phyloP scores from a whole-genome alignment of 1,140 invertebrate genomes.

The Arctopsyche grandis region DNA sequence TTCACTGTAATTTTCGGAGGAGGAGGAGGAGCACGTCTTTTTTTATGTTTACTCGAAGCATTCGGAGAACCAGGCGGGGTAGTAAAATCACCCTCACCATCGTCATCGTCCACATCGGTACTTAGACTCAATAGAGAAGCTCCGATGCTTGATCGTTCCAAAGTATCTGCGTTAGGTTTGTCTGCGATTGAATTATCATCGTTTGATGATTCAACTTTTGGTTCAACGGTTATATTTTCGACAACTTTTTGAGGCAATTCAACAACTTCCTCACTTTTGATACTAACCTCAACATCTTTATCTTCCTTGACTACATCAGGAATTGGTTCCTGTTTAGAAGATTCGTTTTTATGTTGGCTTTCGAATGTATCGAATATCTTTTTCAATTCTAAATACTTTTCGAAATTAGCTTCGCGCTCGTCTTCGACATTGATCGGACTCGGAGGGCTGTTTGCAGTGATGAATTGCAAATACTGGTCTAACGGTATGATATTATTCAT shows the following conservation, averaged over 20 bases:
- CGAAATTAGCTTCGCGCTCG: slow-evolving; percentile 35
- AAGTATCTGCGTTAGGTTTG: too few species aligned
- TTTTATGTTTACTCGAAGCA: slow-evolving; percentile 62
- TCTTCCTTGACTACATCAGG: background rate
- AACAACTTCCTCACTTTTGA: background rate
- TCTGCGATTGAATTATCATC: too few species aligned
- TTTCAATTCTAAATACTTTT: slow-evolving; percentile 50
- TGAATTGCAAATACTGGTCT: slow-evolving; percentile 42
- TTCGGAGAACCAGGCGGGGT: slow-evolving; percentile 64
- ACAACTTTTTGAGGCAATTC: background rate
- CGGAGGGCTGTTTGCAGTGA: slow-evolving; percentile 19
- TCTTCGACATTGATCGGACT: background rate
- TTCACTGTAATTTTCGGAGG: slow-evolving; percentile 48
- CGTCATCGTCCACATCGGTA: slow-evolving; percentile 53
- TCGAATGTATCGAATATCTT: slow-evolving; percentile 42
- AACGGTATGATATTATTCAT: slow-evolving; percentile 36
- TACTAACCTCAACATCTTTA: background rate
- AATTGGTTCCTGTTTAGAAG: background rate
- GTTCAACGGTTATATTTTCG: background rate
- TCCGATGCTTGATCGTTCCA: background rate
- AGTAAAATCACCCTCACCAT: slow-evolving; percentile 63
- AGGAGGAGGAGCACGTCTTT: slow-evolving; percentile 62
- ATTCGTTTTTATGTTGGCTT: slow-evolving; percentile 16
- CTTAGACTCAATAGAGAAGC: slow-evolving; percentile 49
- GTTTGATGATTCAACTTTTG: too few species aligned